These are phyloP conservation scores for Nettapus auritus DNA, from an alignment of 2,113 vertebrate genomes.

Conservation along the genomic window DNA sequence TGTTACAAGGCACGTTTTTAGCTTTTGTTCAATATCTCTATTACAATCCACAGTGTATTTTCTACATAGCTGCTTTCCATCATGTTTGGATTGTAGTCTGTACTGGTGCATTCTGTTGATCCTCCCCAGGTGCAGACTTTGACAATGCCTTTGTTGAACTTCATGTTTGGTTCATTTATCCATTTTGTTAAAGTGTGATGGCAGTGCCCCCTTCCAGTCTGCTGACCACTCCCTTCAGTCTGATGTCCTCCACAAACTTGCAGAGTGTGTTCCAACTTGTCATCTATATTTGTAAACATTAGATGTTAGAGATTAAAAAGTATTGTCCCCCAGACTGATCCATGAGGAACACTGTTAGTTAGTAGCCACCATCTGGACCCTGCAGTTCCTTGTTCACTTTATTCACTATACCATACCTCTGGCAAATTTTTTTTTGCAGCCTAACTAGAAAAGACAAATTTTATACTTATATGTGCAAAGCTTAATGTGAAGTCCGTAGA, in stretches of 20 bases:
- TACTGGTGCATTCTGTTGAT: not conserved
- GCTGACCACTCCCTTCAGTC: not conserved
- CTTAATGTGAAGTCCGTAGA: not conserved
- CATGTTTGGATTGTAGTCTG: not conserved
- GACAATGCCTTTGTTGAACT: not conserved
- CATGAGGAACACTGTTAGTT: not conserved
- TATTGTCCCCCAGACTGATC: not conserved
- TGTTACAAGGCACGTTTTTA: not conserved
- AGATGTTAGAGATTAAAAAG: not conserved
- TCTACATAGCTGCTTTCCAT: not conserved
- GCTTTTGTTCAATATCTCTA: not conserved
- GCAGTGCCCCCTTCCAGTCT: not conserved
- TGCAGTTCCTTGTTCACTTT: not conserved
- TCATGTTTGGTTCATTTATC: not conserved
- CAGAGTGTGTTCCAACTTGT: not conserved
- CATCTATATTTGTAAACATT: not conserved
- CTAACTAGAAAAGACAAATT: not conserved
- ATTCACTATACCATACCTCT: not conserved
- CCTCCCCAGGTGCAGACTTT: not conserved
- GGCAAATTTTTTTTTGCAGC: not conserved
- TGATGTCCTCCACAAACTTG: not conserved
- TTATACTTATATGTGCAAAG: not conserved
- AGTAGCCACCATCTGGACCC: not conserved
- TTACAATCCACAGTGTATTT: not conserved
- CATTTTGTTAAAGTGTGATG: not conserved